Evolutionary conservation across 2,888 invertebrate species (phyloP).

Genomic region (Dryococelus australis): DNA sequence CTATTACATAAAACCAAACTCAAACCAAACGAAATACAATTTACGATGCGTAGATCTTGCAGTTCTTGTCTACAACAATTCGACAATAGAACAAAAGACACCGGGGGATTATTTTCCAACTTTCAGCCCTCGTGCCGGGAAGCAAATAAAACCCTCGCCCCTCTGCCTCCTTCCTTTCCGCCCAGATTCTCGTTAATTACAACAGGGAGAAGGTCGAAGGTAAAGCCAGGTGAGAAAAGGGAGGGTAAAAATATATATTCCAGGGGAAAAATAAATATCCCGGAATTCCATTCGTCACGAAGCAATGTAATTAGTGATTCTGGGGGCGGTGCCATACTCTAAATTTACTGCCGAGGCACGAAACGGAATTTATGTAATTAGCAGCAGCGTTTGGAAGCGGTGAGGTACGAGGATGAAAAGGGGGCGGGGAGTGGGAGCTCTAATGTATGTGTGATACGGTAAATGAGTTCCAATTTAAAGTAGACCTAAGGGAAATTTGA

Average conservation of each 20-base stretch:
- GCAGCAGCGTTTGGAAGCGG: conserved; percentile 13
- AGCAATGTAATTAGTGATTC: conserved; percentile 29
- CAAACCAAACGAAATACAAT: not conserved
- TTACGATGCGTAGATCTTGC: not conserved
- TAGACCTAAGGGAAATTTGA: conserved; percentile 29
- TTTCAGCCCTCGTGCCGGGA: not conserved
- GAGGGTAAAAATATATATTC: conserved; percentile 17
- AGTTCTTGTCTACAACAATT: not conserved
- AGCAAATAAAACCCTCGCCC: not conserved
- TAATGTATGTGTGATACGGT: conserved; percentile 26
- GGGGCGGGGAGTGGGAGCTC: not conserved
- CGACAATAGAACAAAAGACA: conserved; percentile 12
- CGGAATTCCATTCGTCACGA: conserved; percentile 28
- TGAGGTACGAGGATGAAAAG: not conserved
- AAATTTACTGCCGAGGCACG: conserved; percentile 22
- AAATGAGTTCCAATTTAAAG: conserved; percentile 30
- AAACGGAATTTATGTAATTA: conserved; percentile 29
- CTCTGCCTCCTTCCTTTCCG: not conserved
- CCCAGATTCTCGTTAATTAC: conserved; percentile 22
- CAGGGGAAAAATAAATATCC: conserved; percentile 27
- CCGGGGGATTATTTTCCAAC: conserved; percentile 16
- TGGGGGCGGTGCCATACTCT: conserved; percentile 11
- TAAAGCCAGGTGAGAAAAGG: conserved; percentile 19
- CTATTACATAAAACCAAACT: no score
- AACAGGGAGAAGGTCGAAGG: not conserved